These are phyloP conservation scores for Norana najaformis DNA, from an alignment of 2,888 invertebrate species.

Conservation along the genomic window DNA sequence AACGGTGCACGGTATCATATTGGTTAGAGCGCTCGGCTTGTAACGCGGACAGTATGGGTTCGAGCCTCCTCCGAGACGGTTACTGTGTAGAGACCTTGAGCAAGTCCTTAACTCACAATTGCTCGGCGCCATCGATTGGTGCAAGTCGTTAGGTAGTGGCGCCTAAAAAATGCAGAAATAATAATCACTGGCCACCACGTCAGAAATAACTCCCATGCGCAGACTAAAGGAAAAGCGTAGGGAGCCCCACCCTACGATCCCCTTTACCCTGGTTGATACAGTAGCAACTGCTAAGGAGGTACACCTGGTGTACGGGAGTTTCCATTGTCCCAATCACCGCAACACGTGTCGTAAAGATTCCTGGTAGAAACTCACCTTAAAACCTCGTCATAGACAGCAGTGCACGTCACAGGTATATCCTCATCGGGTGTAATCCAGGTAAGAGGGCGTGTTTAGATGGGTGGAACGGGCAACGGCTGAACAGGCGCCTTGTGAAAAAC, in stretches of 20 bases:
- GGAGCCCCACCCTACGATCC: not conserved
- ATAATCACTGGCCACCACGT: too few relatives aligned
- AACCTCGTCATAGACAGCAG: not conserved
- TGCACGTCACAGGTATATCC: not conserved
- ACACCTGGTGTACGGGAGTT: not conserved
- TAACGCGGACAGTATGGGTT: too few relatives aligned
- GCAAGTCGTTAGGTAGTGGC: too few relatives aligned
- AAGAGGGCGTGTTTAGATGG: not conserved
- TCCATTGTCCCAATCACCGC: not conserved
- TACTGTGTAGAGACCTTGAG: too few relatives aligned
- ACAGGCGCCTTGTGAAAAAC: not conserved
- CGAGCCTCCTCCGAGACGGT: too few relatives aligned
- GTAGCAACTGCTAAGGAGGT: not conserved
- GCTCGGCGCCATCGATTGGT: too few relatives aligned
- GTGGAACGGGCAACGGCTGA: not conserved
- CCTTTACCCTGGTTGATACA: not conserved
- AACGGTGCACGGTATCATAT: too few relatives aligned
- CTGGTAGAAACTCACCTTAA: not conserved
- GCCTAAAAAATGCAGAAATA: too few relatives aligned
- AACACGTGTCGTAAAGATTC: not conserved
- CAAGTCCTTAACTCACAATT: too few relatives aligned
- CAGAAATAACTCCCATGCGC: not conserved
- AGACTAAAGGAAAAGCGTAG: not conserved
- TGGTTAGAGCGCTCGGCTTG: too few relatives aligned
- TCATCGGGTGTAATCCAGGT: slow-evolving; percentile 5